Evolutionary conservation across 2,797 vertebrate species (phyloP), one percentile per base, ranked within the genome.

Genomic region (Molossus molossus): DNA sequence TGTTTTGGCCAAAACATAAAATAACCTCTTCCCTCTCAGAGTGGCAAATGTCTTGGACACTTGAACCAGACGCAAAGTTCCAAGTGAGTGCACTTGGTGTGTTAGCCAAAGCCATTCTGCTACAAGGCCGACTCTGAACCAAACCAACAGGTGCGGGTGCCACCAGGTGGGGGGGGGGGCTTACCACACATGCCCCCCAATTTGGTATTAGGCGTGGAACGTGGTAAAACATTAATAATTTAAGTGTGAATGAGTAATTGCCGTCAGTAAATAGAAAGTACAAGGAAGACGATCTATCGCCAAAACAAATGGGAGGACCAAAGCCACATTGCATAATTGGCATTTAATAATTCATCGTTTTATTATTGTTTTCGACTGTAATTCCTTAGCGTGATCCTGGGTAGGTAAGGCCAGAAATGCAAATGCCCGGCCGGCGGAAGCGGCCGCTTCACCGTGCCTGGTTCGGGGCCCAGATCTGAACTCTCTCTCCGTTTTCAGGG

Each of bases 401-500:
- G 90, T 91, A 95, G 95, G 95, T 97, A 93, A 97, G 97, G 97
- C 96, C 64, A 77, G 92, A 95, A 97, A 97, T 96, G 96, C 83
- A 95, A 97, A 97, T 77, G 53, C 55, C 55, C 87, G 75, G 0
- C 94, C 95, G 27, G 85, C 62, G 25, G 65, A 79, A 53, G 82
- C 85, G 5, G 9, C 48, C 21, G 91, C 91, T 85, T 93, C 82
- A 18, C 75, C 29, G 64, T 57, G 65, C 90, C 55, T 50, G 29
- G 29, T 93, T 80, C 96, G 94, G 73, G 96, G 94, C 97, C 90
- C 95, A 82, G 95, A 90, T 96, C 97, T 98, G 97, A 98, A 97
- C 89, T 97, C 96, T 98, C 93, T 88, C 96, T 97, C 72, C 97
- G 40, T 97, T 98, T 98, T 90, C 97, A 99, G 99, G 98, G 98